Percentiles rank a stretch among this genome's conserved stretches.
Conservation (phyloP, 2,113 vertebrate genomes). For the Nothoprocta pentlandii region DNA sequence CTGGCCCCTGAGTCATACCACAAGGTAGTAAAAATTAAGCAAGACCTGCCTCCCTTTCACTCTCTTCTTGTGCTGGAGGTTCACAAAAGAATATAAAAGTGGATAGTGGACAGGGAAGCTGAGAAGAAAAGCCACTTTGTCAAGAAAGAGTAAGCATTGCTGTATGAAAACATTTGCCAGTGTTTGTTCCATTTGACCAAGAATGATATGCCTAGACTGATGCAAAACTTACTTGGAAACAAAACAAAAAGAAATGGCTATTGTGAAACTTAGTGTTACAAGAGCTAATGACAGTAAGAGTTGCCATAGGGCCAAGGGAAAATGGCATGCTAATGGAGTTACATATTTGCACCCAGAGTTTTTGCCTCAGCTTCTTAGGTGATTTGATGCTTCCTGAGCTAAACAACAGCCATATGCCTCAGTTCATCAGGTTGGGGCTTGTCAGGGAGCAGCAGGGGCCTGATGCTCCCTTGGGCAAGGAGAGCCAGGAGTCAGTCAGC, state of each 20-base stretch:
- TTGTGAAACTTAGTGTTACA: neutral
- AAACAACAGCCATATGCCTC: neutral
- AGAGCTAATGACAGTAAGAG: neutral
- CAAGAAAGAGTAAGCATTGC: neutral
- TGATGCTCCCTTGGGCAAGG: neutral
- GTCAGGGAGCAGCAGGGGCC: neutral
- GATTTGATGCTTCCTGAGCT: neutral
- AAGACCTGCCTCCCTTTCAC: neutral
- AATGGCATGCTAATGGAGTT: neutral
- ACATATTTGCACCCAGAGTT: neutral
- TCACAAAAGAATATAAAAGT: neutral
- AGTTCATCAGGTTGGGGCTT: neutral
- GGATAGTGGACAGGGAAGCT: neutral
- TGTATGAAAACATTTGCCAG: neutral
- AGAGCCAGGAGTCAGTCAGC: neutral
- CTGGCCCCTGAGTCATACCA: neutral
- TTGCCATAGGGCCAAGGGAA: neutral
- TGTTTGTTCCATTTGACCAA: neutral
- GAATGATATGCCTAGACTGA: neutral
- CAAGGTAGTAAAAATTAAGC: neutral
- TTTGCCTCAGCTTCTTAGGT: neutral
- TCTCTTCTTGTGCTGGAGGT: neutral
- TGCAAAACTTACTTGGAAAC: neutral
- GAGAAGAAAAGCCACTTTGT: neutral
- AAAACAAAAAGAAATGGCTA: neutral